Percentiles rank a stretch among this genome's conserved stretches.
phyloP scores from a whole-genome alignment of 2,888 invertebrate genomes.

The Zonitis immaculata region DNA sequence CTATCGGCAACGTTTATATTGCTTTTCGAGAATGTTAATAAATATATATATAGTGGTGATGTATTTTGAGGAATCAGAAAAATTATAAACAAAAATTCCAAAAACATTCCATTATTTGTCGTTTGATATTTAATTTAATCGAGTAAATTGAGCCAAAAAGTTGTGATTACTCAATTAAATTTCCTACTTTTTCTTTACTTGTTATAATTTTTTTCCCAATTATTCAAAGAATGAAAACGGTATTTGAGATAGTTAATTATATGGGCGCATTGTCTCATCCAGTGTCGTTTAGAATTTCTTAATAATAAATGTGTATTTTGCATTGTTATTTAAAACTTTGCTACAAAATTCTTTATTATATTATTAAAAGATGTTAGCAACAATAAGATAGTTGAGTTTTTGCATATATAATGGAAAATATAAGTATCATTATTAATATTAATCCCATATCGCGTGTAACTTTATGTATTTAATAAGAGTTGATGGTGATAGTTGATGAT shows the following conservation, averaged over 20 bases:
- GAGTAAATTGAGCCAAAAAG: not conserved
- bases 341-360: constrained; percentile 13
- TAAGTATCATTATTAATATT: constrained; percentile 40
- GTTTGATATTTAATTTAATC: not conserved
- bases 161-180: not conserved
- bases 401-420: constrained; percentile 35
- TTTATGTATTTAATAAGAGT: constrained; percentile 2
- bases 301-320: constrained; percentile 9
- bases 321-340: constrained; percentile 12
- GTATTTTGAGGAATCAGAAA: not conserved
- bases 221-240: not conserved
- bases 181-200: not conserved
- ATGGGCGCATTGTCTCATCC: not conserved
- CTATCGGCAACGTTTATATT: constrained; percentile 43
- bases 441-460: constrained; percentile 34
- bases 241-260: constrained; percentile 3
- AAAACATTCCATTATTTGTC: not conserved
- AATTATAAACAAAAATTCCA: too few species aligned
- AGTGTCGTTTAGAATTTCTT: not conserved
- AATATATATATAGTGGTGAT: too few species aligned
- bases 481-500: not conserved
- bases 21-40: constrained; percentile 38
- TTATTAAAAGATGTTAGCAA: constrained; percentile 17
- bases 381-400: constrained; percentile 31
- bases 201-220: not conserved